Base-by-base conservation (phyloP, 1,140 invertebrate species). In the Trypoxylus dichotomus region DNA sequence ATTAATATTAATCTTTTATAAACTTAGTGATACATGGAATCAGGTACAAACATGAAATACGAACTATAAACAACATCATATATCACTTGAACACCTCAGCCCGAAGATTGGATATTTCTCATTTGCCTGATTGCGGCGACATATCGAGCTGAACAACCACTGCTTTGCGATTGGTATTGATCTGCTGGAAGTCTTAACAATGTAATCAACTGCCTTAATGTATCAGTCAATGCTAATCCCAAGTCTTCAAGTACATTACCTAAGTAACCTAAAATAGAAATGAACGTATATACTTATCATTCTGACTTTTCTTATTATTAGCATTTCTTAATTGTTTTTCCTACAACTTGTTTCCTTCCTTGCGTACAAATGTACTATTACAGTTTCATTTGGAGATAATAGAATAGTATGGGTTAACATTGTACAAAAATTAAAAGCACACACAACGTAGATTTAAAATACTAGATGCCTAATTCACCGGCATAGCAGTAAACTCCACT, bases 181-280 rank as follows among this genome's bases (percentile, higher is more conserved):
- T 94, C 92, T 0, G 91, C 86, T 21, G 90, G 83, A 19, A 93
- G 86, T 85, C 93, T 91, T 1, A 96, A 86, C 58, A 96, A 86
- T 6, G 85, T 85, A 8, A 90, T 87, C 58, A 96, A 90, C 82
- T 94, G 91, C 74, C 90, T 88, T 24, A 96, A 83, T 77, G 91
- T 91, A n/a, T 93, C 91, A 8, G 91, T 91, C 10, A 94, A 88
- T 21, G 88, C 86, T n/a, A 95, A 85, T 15, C 94, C 95, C 0
- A 97, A 86, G 85, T 97, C 95, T 82, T 96, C 94, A 1, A 97
- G 86, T 2, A 97, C 93, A 86, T 95, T 96, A 10, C 92, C 93
- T 7, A 96, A 86, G 84, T 96, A 97, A 86, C 94, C 94, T 95
- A 84, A 87, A 88, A 76, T 25, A 76, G 32, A 43, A 29, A 60